phyloP scores from a whole-genome alignment of 2,888 invertebrate genomes.

The Shargacucullia verbasci region DNA sequence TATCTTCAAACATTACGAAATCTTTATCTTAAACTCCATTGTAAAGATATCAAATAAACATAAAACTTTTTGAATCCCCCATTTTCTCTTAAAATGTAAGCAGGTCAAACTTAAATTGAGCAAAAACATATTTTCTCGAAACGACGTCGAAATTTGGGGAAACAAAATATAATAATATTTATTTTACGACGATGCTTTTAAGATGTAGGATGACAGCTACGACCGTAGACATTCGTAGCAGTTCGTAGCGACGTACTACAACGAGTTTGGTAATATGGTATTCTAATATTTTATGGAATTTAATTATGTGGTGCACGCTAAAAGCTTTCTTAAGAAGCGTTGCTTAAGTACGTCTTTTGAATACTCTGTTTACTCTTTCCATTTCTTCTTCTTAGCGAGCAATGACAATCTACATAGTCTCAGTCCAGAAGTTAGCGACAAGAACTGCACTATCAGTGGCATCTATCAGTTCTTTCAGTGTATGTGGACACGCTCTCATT shows the following conservation, averaged over 20 bases:
- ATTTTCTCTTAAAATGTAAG: conserved; percentile 21
- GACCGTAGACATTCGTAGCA: conserved; percentile 27
- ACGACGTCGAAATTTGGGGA: conserved; percentile 5
- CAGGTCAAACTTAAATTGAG: conserved; percentile 21
- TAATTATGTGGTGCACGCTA: too few species aligned
- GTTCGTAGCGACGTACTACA: conserved; percentile 27
- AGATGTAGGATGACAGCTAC: conserved; percentile 25
- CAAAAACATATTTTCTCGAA: conserved; percentile 18
- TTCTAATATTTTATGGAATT: background rate
- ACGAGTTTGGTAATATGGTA: conserved; percentile 5
- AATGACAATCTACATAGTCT: too few species aligned
- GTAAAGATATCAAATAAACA: conserved; percentile 22
- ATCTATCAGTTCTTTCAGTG: too few species aligned
- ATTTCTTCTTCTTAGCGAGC: too few species aligned
- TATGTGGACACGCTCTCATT: too few species aligned
- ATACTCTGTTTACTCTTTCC: too few species aligned
- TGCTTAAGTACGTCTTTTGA: too few species aligned
- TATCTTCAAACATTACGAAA: conserved; percentile 7
- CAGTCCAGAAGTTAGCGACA: too few species aligned
- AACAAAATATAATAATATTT: conserved; percentile 16
- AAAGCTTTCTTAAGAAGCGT: too few species aligned
- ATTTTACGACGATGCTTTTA: conserved; percentile 16
- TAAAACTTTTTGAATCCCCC: conserved; percentile 9
- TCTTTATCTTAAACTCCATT: conserved; percentile 12
- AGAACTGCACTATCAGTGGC: too few species aligned